Evolutionary conservation across 2,113 vertebrate genomes (phyloP).

Genomic region (Heloderma charlesbogerti): DNA sequence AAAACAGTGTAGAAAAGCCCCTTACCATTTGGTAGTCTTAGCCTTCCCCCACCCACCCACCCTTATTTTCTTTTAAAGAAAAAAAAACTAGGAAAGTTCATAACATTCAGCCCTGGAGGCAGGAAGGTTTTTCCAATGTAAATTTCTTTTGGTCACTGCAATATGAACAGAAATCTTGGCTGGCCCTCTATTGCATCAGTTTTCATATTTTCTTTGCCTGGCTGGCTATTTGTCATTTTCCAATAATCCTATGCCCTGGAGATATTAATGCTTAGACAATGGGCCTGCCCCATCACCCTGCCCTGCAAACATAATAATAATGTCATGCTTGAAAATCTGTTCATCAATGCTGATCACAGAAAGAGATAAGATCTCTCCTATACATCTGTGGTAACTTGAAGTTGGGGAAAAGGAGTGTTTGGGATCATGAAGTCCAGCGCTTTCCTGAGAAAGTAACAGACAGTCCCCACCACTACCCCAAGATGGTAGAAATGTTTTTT

Average conservation of each 20-base stretch:
- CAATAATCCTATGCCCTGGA: conserved; percentile 84
- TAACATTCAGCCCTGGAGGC: conserved; percentile 70
- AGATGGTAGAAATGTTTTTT: conserved; percentile 38
- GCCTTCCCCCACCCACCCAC: conserved; percentile 50
- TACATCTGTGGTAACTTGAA: conserved; percentile 65
- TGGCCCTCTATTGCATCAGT: conserved; percentile 67
- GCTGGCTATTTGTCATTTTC: conserved; percentile 86
- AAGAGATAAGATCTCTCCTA: conserved; percentile 66
- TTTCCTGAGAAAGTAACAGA: conserved; percentile 41
- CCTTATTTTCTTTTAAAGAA: conserved; percentile 63
- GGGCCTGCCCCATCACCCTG: conserved; percentile 49
- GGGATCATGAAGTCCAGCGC: conserved; percentile 43
- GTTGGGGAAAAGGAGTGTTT: conserved; percentile 64
- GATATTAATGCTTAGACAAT: conserved; percentile 77
- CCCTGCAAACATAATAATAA: conserved; percentile 56
- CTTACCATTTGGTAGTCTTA: conserved; percentile 29
- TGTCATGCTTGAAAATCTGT: conserved; percentile 64
- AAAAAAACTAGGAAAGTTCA: conserved; percentile 67
- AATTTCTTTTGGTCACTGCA: conserved; percentile 73
- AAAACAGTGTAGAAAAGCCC: conserved; percentile 51
- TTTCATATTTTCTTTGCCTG: conserved; percentile 77
- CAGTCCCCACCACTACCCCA: conserved; percentile 23
- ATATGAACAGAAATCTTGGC: conserved; percentile 64
- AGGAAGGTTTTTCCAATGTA: conserved; percentile 73
- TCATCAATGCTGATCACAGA: conserved; percentile 56